Conservation (phyloP, 2,113 vertebrate genomes). For the Oryzias curvinotus region DNA sequence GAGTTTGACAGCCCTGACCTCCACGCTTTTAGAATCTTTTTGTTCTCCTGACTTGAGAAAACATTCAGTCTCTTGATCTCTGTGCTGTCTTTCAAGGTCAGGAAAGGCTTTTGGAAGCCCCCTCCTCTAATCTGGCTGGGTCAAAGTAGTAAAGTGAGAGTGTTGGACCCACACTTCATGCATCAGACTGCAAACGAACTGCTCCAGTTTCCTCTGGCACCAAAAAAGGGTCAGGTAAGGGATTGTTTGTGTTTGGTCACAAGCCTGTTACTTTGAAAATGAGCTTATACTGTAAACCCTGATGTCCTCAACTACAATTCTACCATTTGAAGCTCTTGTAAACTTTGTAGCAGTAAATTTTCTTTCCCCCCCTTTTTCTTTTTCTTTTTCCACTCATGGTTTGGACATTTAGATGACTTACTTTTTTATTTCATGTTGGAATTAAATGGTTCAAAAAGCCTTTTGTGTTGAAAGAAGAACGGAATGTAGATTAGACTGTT, state of each 20-base stretch:
- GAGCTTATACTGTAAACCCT: no score
- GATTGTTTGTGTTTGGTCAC: no score
- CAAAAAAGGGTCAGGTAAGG: slow-evolving; percentile 81
- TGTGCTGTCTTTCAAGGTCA: slow-evolving; percentile 51
- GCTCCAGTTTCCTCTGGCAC: slow-evolving; percentile 79
- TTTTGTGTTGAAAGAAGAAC: no score
- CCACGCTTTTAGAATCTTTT: background rate
- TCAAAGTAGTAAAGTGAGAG: slow-evolving; percentile 77
- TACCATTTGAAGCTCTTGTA: background rate
- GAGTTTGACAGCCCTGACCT: no score
- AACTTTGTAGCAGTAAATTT: no score
- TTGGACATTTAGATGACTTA: no score
- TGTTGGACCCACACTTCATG: slow-evolving; percentile 91
- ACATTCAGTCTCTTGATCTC: slow-evolving; percentile 14
- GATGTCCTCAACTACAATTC: background rate
- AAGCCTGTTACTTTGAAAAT: no score
- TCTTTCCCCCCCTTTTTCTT: no score
- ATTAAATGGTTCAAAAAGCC: no score
- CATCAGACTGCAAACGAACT: slow-evolving; percentile 85
- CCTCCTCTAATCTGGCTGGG: slow-evolving; percentile 90
- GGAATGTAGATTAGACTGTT: no score
- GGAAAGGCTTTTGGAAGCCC: slow-evolving; percentile 90
- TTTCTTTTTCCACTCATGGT: no score
- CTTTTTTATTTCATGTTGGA: no score
- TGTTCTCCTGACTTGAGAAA: background rate